A percentile compares a stretch with the other conserved stretches of the same genome.
Conservation (phyloP, 2,888 invertebrate species). For the Lepidocyrtinus sp. region DNA sequence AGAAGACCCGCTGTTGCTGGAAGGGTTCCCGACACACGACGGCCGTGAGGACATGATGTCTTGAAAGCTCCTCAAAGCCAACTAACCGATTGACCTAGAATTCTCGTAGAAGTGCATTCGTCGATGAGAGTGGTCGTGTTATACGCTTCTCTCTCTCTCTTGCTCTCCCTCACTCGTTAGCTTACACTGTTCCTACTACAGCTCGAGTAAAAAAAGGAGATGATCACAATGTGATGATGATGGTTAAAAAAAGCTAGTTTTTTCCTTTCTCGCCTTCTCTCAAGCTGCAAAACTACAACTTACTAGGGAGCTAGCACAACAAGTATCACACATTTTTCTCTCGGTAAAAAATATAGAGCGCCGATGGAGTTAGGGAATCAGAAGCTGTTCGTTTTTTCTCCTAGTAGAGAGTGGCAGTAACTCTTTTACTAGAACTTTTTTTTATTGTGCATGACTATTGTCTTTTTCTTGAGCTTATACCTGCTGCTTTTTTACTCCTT, state of each 20-base stretch:
- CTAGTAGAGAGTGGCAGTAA: background rate
- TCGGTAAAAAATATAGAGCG: constrained; percentile 35
- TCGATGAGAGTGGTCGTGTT: constrained; percentile 56
- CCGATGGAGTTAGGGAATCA: constrained; percentile 7
- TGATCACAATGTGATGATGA: constrained; percentile 27
- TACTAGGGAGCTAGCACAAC: constrained; percentile 1
- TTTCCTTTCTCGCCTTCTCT: constrained; percentile 25
- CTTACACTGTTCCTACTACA: too few species aligned
- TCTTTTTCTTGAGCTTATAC: background rate
- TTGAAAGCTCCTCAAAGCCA: constrained; percentile 69
- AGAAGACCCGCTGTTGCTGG: constrained; percentile 57
- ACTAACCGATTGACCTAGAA: constrained; percentile 70
- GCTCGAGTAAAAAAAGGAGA: background rate
- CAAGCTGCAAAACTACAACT: constrained; percentile 15
- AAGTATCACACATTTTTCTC: constrained; percentile 44
- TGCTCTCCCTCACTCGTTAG: background rate
- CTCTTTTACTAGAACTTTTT: background rate
- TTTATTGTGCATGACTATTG: background rate
- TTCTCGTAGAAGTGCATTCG: constrained; percentile 55
- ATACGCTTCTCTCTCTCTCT: constrained; percentile 21
- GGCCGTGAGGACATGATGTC: constrained; percentile 70
- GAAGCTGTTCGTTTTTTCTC: background rate
- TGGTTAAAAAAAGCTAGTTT: constrained; percentile 43
- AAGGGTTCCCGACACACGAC: constrained; percentile 67
- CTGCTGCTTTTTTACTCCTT: background rate